Evolutionary conservation across 2,113 vertebrate species (phyloP).

Genomic region (Thymallus thymallus): DNA sequence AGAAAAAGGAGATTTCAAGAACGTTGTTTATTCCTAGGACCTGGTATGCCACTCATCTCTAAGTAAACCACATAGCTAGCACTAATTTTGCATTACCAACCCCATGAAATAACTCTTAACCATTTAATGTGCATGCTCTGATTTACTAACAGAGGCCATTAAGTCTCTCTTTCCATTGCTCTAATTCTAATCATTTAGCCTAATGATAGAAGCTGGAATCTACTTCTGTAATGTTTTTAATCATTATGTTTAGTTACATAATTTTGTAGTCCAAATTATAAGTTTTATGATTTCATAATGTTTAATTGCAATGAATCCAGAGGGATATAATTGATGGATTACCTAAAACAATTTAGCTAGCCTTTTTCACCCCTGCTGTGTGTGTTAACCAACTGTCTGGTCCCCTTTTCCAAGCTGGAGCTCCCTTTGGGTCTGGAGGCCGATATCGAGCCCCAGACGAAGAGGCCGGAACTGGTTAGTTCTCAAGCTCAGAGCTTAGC

Average conservation of each 20-base stretch:
- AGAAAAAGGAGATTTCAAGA: slow-evolving; percentile 35
- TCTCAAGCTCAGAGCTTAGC: slow-evolving; percentile 81
- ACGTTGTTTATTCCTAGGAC: slow-evolving; percentile 46
- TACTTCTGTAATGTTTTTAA: slow-evolving; percentile 42
- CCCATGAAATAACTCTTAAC: slow-evolving; percentile 68
- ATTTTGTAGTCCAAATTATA: slow-evolving; percentile 23
- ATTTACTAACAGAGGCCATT: slow-evolving; percentile 72
- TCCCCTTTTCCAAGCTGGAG: slow-evolving; percentile 86
- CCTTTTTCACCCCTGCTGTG: slow-evolving; percentile 75
- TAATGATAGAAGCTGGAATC: slow-evolving; percentile 31
- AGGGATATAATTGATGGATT: slow-evolving; percentile 47
- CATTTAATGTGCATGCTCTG: slow-evolving; percentile 73
- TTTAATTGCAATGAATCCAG: slow-evolving; percentile 10
- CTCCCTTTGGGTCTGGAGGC: slow-evolving; percentile 80
- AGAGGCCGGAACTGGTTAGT: slow-evolving; percentile 81
- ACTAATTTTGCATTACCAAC: slow-evolving; percentile 75
- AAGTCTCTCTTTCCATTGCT: slow-evolving; percentile 61
- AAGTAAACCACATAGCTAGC: slow-evolving; percentile 60
- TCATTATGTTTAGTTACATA: slow-evolving; percentile 40
- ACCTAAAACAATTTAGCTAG: slow-evolving; percentile 59
- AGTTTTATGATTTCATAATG: slow-evolving; percentile 34
- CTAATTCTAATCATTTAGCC: slow-evolving; percentile 55
- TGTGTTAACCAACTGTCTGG: slow-evolving; percentile 85
- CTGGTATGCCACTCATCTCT: slow-evolving; percentile 62
- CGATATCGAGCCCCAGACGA: slow-evolving; percentile 76